These are phyloP conservation scores for Diploptera punctata DNA, from an alignment of 2,888 invertebrate species.

Conservation along the genomic window DNA sequence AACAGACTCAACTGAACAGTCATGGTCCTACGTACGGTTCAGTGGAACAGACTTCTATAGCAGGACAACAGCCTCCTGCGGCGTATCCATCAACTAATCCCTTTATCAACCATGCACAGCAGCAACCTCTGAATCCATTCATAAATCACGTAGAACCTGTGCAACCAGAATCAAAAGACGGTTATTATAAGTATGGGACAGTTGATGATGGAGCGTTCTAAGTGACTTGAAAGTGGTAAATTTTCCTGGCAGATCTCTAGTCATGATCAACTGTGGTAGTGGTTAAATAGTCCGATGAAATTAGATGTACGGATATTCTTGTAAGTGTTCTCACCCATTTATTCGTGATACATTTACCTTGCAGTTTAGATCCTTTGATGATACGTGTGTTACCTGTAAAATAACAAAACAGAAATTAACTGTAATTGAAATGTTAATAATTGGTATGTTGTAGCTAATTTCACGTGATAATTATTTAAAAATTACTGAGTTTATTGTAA, in stretches of 20 bases:
- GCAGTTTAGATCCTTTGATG: not conserved
- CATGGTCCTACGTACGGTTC: constrained; percentile 62
- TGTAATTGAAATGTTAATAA: too few relatives aligned
- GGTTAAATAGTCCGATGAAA: constrained; percentile 7
- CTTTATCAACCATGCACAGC: constrained; percentile 62
- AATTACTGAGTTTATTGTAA: too few relatives aligned
- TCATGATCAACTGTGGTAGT: constrained; percentile 28
- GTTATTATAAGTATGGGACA: constrained; percentile 61
- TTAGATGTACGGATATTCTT: constrained; percentile 1
- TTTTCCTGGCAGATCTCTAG: not conserved
- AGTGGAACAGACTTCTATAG: constrained; percentile 56
- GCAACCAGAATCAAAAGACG: constrained; percentile 68
- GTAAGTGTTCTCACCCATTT: not conserved
- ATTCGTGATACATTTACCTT: constrained; percentile 17
- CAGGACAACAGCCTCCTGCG: constrained; percentile 51
- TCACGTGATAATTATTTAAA: too few relatives aligned
- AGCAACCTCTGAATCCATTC: constrained; percentile 56
- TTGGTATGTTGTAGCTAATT: too few relatives aligned
- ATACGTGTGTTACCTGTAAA: not conserved
- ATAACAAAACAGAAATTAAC: too few relatives aligned
- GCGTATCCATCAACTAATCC: constrained; percentile 48
- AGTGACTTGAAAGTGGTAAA: not conserved
- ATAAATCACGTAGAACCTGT: constrained; percentile 52
- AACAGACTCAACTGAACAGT: constrained; percentile 49
- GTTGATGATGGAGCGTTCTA: constrained; percentile 53